These are phyloP conservation scores for Drosophila athabasca DNA, from an alignment of 1,140 invertebrate species.

Conservation along the genomic window DNA sequence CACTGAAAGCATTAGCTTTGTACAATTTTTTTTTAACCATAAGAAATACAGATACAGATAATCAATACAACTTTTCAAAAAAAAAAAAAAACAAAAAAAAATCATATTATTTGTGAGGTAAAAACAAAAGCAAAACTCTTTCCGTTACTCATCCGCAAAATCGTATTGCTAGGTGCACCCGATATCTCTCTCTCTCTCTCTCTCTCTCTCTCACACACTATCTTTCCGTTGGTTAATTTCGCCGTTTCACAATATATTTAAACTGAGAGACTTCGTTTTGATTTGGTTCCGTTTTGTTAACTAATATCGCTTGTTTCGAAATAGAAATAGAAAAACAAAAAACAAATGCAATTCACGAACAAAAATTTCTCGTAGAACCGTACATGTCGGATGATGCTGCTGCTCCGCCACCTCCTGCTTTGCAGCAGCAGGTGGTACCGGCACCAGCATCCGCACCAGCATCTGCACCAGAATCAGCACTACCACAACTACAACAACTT, in stretches of 20 bases:
- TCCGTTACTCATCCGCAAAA: constrained; percentile 53
- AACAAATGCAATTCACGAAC: constrained; percentile 43
- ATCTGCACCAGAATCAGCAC: constrained; percentile 49
- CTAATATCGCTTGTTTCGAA: constrained; percentile 43
- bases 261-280: constrained; percentile 27
- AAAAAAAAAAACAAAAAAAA: constrained; percentile 9
- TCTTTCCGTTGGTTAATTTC: too few relatives aligned
- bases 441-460: constrained; percentile 55
- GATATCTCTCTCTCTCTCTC: background rate
- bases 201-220: background rate
- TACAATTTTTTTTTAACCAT: constrained; percentile 43
- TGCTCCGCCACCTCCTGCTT: constrained; percentile 61
- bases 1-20: constrained; percentile 57
- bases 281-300: constrained; percentile 18
- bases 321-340: constrained; percentile 19
- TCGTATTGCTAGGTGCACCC: constrained; percentile 68
- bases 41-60: constrained; percentile 24
- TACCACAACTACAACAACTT: constrained; percentile 52
- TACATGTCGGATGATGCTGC: constrained; percentile 74
- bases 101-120: constrained; percentile 63
- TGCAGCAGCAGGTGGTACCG: constrained; percentile 59
- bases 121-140: constrained; percentile 43
- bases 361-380: constrained; percentile 74
- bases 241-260: constrained; percentile 41
- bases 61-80: constrained; percentile 31